A percentile compares a stretch with the other conserved stretches of the same genome.
Evolutionary conservation across 2,888 invertebrate genomes (phyloP).

Genomic region (Andrena hattorfiana): DNA sequence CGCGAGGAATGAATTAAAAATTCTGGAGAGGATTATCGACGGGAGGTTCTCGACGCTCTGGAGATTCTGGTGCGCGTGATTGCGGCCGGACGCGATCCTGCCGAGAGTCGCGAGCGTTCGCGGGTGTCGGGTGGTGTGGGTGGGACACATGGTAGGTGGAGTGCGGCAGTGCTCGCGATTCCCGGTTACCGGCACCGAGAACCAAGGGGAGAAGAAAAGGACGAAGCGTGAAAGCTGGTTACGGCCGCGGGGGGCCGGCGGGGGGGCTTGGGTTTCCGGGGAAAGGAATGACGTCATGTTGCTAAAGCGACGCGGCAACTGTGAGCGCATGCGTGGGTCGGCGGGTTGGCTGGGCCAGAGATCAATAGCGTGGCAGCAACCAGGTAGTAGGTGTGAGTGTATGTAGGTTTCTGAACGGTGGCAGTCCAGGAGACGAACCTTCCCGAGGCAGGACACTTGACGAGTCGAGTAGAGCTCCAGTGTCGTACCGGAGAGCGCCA

Average conservation of each 20-base stretch:
- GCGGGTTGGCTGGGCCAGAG: constrained; percentile 82
- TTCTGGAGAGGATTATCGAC: background rate
- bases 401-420: constrained; percentile 79
- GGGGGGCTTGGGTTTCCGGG: constrained; percentile 29
- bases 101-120: constrained; percentile 12
- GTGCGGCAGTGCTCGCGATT: constrained; percentile 23
- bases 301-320: constrained; percentile 85
- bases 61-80: background rate
- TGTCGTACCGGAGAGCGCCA: constrained; percentile 80
- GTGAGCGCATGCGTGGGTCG: constrained; percentile 83
- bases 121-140: constrained; percentile 8
- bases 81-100: constrained; percentile 13
- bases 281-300: constrained; percentile 84
- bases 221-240: constrained; percentile 24
- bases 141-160: constrained; percentile 16
- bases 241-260: background rate
- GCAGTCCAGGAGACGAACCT: constrained; percentile 84
- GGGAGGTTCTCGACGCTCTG: background rate
- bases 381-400: constrained; percentile 81
- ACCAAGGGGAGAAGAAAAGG: constrained; percentile 51
- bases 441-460: constrained; percentile 80
- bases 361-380: constrained; percentile 84
- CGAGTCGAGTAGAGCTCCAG: constrained; percentile 72
- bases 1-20: too few relatives aligned
- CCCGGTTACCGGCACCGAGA: constrained; percentile 21